Conservation (phyloP, 2,797 vertebrate genomes). For the Pogoniulus pusillus region DNA sequence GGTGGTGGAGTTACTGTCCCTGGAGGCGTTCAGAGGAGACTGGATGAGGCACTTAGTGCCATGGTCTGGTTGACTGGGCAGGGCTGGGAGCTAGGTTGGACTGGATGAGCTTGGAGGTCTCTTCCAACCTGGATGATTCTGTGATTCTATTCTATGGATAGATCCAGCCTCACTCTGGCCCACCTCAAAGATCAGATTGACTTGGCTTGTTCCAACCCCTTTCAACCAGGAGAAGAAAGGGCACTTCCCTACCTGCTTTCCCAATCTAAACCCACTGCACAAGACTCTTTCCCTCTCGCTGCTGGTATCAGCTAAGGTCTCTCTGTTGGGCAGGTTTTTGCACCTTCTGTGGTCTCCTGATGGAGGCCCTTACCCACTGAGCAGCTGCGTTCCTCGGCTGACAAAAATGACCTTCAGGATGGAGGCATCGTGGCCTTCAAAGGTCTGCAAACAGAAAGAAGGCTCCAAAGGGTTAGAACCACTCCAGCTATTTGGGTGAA, state of each 20-base stretch:
- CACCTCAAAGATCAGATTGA: neutral
- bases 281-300: neutral
- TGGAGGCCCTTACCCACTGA: conserved; percentile 83
- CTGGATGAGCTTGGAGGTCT: too few relatives aligned
- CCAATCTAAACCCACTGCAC: neutral
- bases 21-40: too few relatives aligned
- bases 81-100: too few relatives aligned
- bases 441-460: conserved; percentile 80
- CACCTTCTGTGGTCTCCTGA: neutral
- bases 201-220: neutral
- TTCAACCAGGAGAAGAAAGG: neutral
- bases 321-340: neutral
- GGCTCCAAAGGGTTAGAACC: neutral
- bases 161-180: neutral
- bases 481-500: too few relatives aligned
- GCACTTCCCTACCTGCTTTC: neutral
- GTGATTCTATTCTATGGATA: too few relatives aligned
- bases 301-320: neutral
- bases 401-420: conserved; percentile 94
- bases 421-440: conserved; percentile 95
- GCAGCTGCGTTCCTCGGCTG: conserved; percentile 89
- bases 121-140: too few relatives aligned
- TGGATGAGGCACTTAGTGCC: too few relatives aligned
- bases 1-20: too few relatives aligned
- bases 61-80: too few relatives aligned